Base-by-base conservation (phyloP, 2,797 vertebrate genomes). In the Tamandua tetradactyla region DNA sequence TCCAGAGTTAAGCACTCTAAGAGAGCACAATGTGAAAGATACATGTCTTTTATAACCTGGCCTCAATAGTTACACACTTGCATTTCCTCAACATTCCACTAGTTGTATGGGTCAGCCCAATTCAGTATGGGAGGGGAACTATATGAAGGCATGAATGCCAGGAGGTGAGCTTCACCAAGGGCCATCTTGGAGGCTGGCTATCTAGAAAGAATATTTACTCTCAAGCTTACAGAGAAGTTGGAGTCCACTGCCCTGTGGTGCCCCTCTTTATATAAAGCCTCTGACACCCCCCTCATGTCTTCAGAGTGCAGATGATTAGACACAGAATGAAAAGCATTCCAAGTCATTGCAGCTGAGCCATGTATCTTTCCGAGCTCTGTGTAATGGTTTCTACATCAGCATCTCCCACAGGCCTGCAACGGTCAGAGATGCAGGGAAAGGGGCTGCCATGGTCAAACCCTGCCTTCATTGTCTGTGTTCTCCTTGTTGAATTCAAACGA, bases 211-310 rank as follows among this genome's bases (percentile, higher is more conserved):
- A 75, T 0, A 25, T 15, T 17, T 5, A 66, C 2, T 5, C 25
- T 47, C 25, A 7, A 2, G n/a, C 22, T 82, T 49, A 49, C n/a
- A 13, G 40, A 44, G 80, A 66, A 66, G 32, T 20, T 61, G 44
- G 27, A 13, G 20, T 47, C 59, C 79, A 7, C 42, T 64, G 30
- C 20, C 10, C 59, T n/a, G 18, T 15, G 59, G 30, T 15, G 17
- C 4, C 30, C 7, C 0, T 1, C 13, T 20, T 18, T 20, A n/a
- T 6, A 13, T 10, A 47, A 64, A 42, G 40, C 42, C 42, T 32
- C 13, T 6, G 0, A 59, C 40, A 47, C 42, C 64, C 30, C 32
- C 12, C 79, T 64, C 40, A 25, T 12, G n/a, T 64, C 12, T 64
- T 62, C 30, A 64, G 40, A 47, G 13, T 30, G 9, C 30, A 64